Base-by-base conservation (phyloP, 2,888 invertebrate genomes). In the Merodon equestris region DNA sequence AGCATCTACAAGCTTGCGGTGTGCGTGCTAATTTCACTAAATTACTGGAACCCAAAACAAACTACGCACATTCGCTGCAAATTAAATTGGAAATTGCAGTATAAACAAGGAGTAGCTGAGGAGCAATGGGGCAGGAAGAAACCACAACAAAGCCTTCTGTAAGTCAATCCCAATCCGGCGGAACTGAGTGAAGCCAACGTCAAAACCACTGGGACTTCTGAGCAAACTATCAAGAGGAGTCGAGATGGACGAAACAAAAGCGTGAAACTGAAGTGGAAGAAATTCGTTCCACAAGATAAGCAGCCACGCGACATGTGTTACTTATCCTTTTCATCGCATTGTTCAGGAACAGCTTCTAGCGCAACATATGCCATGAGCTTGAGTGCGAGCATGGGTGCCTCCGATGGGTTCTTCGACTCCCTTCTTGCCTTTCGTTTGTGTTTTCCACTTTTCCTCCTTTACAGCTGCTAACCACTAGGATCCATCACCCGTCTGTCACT, bases 251-350 rank as follows among this genome's bases (percentile, higher is more conserved):
- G 40, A 40, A 40, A 40, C 34, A 47, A 47, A 13, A 58, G 27
- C 13, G 60, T 53, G 45, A n/a, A 60, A 53, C 47, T 48, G 34
- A 60, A 70, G 60, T 61, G 15, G 15, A 60, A n/a, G 40, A 40
- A n/a, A 13, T 64, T 58, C 63, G 18, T 63, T 73, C 61, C 61
- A 68, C 34, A 34, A 58, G 64, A 64, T 58, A 63, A 73, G 47
- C 60, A 74, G 68, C 74, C 79, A 79, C 79, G 79, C 79, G 79
- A 79, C 79, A 79, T 79, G 74, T 74, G 68, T 74, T 79, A 68
- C 73, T 67, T 73, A 61, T 57, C 51, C 58, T 44, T 60, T 66
- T 60, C 72, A 38, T 50, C 76, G 38, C 71, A 66, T 74, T 56
- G 47, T 68, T 61, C 51, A 17, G 51, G 17, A 19, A 14, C 40